Conservation (phyloP, 64 coral and sea anemone species). For the Trachythela sp. region DNA sequence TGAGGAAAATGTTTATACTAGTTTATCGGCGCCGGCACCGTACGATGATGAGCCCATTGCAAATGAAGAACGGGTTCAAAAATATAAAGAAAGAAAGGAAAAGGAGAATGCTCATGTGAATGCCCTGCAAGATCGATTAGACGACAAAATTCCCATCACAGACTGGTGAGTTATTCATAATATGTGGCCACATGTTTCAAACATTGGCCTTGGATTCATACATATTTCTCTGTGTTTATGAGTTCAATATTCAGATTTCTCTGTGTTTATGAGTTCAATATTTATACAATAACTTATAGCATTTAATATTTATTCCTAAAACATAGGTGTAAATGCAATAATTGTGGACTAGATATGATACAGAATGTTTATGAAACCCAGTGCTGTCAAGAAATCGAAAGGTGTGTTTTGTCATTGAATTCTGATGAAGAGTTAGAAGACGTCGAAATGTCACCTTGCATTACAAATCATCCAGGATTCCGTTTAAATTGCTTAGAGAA, state of each 20-base stretch:
- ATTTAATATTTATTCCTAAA: background rate
- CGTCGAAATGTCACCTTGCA: background rate
- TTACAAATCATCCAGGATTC: background rate
- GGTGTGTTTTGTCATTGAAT: background rate
- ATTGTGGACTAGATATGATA: background rate
- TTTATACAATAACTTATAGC: too few species aligned
- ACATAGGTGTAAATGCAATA: constrained; percentile 19
- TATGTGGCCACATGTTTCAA: background rate
- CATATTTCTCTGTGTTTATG: too few species aligned
- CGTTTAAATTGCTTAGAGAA: background rate
- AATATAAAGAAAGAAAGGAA: background rate
- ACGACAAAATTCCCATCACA: background rate
- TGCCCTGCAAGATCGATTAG: background rate
- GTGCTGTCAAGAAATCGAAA: constrained; percentile 22
- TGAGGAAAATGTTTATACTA: background rate
- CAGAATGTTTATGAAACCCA: constrained; percentile 1
- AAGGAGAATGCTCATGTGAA: background rate
- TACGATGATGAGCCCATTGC: background rate
- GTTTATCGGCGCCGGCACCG: background rate
- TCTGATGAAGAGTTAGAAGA: background rate
- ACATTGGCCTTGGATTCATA: too few species aligned
- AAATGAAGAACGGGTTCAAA: background rate
- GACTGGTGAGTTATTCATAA: background rate
- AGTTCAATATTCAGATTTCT: too few species aligned
- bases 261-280: background rate